Percentiles rank a stretch among this genome's conserved stretches.
Conservation (phyloP, 2,113 vertebrate genomes). For the Marcusenius ussheri region DNA sequence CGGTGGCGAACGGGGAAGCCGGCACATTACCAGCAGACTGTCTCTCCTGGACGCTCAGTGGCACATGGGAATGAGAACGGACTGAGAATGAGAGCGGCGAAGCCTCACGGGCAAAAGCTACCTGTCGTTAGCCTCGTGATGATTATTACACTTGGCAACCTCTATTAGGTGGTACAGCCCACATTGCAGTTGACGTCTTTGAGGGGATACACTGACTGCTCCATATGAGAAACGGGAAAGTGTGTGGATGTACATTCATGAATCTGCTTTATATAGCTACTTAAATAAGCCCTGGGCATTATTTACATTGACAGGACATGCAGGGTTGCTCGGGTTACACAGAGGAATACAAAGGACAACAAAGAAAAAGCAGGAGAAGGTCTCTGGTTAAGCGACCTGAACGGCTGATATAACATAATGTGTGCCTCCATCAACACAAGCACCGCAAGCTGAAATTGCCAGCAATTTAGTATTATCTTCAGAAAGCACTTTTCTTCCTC, state of each 20-base stretch:
- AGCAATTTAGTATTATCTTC: slow-evolving; percentile 1
- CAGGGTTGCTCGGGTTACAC: not conserved
- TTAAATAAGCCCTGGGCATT: not conserved
- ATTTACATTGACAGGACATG: not conserved
- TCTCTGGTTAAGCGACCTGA: not conserved
- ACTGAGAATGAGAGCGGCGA: slow-evolving; percentile 13
- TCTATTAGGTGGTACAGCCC: not conserved
- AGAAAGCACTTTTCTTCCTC: not conserved
- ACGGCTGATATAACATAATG: not conserved
- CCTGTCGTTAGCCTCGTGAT: not conserved
- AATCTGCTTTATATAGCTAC: not conserved
- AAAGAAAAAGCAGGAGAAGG: not conserved
- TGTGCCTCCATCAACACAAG: not conserved
- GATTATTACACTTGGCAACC: not conserved
- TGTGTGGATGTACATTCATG: not conserved
- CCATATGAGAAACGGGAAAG: not conserved
- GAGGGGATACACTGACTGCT: not conserved
- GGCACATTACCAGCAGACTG: slow-evolving; percentile 20
- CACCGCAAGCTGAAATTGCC: not conserved
- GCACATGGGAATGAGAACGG: slow-evolving; percentile 14
- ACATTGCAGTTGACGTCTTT: not conserved
- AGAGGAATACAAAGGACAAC: not conserved
- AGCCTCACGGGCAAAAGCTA: not conserved
- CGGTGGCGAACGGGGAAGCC: slow-evolving; percentile 11
- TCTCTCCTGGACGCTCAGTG: not conserved